Base-by-base conservation (phyloP, 2,797 vertebrate genomes). In the Intellagama lesueurii region DNA sequence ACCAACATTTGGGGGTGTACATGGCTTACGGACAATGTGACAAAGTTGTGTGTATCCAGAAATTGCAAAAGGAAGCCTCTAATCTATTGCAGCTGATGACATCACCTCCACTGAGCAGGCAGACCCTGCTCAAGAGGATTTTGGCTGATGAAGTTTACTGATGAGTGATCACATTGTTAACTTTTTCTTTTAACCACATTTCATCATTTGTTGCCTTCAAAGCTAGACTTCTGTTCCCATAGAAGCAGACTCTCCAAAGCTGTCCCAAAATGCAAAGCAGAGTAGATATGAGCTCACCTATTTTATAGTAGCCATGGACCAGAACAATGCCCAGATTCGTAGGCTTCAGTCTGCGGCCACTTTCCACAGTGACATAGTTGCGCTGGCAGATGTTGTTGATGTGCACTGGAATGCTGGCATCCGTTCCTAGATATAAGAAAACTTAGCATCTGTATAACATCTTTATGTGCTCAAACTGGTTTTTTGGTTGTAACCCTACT, bases 321-420 rank as follows among this genome's bases (percentile, higher is more conserved):
- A 99, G 97, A 90, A 99, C 99, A 0, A 99, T 98, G 91, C 99
- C 99, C 40, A 99, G 97, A 95, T 99, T 99, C 93, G 99, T 99
- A 88, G 99, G 99, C 91, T 98, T 99, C 16, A 99, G 96, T 89
- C 97, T 98, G 89, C 99, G 98, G 30, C 99, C 98, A 0, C 90
- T 98, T 96, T 99, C 99, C 89, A 99, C 98, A 0, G 97, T 99
- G 87, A 99, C 99, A 0, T 99, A 99, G 95, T 99, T 99, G 90
- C 99, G 97, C 94, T 99, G 99, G 92, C 99, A 99, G 93, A 99
- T 96, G 96, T 99, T 99, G 95, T 99, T 99, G 93, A 99, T 99
- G 95, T 99, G 99, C 60, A 99, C 99, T 0, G 99, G 99, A 92
- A 99, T 99, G 92, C 99, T 99, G 93, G 99, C 99, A 75, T 99